Evolutionary conservation across 1,140 invertebrate species (phyloP).

Genomic region (Nebria ingens): DNA sequence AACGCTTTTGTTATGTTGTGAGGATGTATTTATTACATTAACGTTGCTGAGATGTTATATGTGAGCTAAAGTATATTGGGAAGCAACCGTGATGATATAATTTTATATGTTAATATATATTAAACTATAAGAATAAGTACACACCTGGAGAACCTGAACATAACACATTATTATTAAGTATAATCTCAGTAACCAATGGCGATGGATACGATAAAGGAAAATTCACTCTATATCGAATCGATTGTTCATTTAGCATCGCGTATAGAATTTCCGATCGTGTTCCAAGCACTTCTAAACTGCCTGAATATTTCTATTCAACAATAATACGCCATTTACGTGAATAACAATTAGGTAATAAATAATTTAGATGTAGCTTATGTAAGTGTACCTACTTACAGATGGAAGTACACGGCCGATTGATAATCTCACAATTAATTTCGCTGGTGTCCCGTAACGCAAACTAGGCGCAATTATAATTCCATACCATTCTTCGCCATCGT

Average conservation of each 20-base stretch:
- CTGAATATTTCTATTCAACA: constrained; percentile 26
- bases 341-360: background rate
- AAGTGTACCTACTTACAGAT: constrained; percentile 11
- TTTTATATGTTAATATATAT: too few species aligned
- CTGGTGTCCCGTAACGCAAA: constrained; percentile 1
- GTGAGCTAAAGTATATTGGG: too few species aligned
- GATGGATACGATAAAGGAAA: constrained; percentile 32
- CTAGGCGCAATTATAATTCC: constrained; percentile 9
- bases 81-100: too few species aligned
- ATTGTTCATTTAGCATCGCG: constrained; percentile 20
- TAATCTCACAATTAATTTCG: constrained; percentile 5
- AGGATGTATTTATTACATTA: too few species aligned
- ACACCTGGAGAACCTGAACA: constrained; percentile 22
- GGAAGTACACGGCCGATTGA: constrained; percentile 5
- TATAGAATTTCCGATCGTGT: constrained; percentile 24
- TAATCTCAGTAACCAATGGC: constrained; percentile 27
- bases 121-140: constrained; percentile 2
- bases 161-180: constrained; percentile 26
- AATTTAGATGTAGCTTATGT: too few species aligned
- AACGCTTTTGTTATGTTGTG: background rate
- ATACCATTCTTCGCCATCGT: constrained; percentile 12
- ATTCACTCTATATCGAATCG: constrained; percentile 28
- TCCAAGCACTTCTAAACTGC: constrained; percentile 28
- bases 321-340: background rate
- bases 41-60: too few species aligned